These are phyloP conservation scores for Luffia ferchaultella DNA, from an alignment of 2,888 invertebrate species.

Conservation along the genomic window DNA sequence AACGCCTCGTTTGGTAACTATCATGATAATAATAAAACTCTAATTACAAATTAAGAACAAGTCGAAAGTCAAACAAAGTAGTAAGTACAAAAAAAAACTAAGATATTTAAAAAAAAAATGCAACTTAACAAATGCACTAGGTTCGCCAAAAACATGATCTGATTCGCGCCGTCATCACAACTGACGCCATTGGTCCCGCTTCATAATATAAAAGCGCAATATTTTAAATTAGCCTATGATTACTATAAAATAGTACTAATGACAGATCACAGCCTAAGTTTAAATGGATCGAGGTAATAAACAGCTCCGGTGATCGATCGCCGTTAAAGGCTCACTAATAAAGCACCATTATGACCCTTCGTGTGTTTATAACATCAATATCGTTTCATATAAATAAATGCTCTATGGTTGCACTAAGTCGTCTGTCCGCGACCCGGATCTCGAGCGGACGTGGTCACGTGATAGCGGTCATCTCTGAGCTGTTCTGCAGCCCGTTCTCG, in stretches of 20 bases:
- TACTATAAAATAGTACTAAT: constrained; percentile 34
- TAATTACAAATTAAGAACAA: not conserved
- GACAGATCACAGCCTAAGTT: constrained; percentile 63
- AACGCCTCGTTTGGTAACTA: not conserved
- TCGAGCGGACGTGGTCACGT: constrained; percentile 33
- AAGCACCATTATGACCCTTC: not conserved
- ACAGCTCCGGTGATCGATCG: constrained; percentile 4
- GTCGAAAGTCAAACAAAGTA: not conserved
- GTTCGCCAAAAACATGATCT: not conserved
- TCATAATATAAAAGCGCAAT: constrained; percentile 34
- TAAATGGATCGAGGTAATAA: constrained; percentile 29
- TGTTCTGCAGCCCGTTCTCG: constrained; percentile 41
- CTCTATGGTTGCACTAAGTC: not conserved
- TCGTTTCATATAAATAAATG: not conserved
- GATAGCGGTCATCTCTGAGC: constrained; percentile 44
- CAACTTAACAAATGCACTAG: not conserved
- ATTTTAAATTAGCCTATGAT: constrained; percentile 21
- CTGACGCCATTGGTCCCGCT: constrained; percentile 38
- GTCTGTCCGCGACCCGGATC: constrained; percentile 2
- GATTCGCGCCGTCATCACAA: constrained; percentile 8
- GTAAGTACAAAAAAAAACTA: not conserved
- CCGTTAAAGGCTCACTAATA: constrained; percentile 1
- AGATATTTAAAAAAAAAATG: not conserved
- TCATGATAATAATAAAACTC: not conserved
- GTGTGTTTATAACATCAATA: not conserved